A percentile compares a stretch with the other conserved stretches of the same genome.
phyloP scores from a whole-genome alignment of 1,140 invertebrate genomes.

The Ooceraea biroi region DNA sequence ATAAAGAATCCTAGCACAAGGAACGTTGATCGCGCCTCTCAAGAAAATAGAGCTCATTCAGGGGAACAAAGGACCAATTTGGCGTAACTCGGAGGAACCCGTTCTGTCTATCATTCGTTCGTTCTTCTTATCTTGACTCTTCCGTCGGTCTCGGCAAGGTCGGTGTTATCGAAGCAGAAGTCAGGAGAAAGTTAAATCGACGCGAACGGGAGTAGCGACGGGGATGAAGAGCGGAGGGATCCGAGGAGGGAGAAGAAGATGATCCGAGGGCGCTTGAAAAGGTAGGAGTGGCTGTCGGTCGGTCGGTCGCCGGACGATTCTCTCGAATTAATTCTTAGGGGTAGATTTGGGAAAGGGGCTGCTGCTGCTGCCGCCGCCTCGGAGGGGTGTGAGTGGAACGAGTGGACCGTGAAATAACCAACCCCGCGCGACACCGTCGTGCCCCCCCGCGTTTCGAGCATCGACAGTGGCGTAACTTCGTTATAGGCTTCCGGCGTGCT shows the following conservation, averaged over 20 bases:
- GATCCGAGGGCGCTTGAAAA: constrained; percentile 60
- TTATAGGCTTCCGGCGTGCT: constrained; percentile 23
- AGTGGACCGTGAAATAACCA: constrained; percentile 87
- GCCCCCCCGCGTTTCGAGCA: constrained; percentile 74
- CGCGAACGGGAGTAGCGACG: constrained; percentile 71
- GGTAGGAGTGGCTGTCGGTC: constrained; percentile 79
- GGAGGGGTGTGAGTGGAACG: constrained; percentile 82
- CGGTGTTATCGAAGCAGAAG: constrained; percentile 77
- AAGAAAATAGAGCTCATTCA: neutral
- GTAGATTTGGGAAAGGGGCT: constrained; percentile 79
- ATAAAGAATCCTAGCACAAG: neutral
- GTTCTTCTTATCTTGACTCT: constrained; percentile 57
- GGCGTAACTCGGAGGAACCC: neutral
- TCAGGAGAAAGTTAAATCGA: constrained; percentile 79
- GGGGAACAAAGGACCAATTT: constrained; percentile 17
- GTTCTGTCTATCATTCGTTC: neutral
- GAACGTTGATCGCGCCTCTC: neutral
- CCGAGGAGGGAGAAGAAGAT: constrained; percentile 52
- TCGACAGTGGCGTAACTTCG: constrained; percentile 80
- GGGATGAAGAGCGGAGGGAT: constrained; percentile 49
- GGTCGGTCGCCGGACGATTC: constrained; percentile 84
- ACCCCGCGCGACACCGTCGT: constrained; percentile 80
- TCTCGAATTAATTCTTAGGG: constrained; percentile 87
- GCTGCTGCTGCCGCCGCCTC: constrained; percentile 71
- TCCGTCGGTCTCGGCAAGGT: constrained; percentile 57